Conservation (phyloP, 92 coral and sea anemone species). For the Palythoa grandis region DNA sequence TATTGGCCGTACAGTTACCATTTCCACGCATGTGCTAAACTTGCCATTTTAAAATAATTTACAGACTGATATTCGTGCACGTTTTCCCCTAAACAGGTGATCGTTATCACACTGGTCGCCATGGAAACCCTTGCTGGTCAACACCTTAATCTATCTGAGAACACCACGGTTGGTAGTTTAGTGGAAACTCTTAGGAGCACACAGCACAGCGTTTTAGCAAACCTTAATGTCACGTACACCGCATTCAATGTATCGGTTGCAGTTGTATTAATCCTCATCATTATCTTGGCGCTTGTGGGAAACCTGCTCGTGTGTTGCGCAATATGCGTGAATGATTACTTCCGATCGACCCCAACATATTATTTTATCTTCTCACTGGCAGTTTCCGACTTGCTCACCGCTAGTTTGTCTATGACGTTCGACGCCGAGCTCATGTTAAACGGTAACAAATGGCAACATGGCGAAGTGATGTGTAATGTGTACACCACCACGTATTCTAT, state of each 20-base stretch:
- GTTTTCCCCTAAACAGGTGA: slow-evolving; percentile 11
- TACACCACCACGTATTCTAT: slow-evolving; percentile 90
- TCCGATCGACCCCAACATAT: slow-evolving; percentile 83
- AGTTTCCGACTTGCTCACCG: slow-evolving; percentile 85
- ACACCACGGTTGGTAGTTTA: not conserved
- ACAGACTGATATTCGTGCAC: not conserved
- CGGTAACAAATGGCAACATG: slow-evolving; percentile 72
- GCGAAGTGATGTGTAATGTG: slow-evolving; percentile 66
- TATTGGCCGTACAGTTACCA: too few relatives aligned
- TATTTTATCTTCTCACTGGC: slow-evolving; percentile 87
- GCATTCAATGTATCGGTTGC: slow-evolving; percentile 16
- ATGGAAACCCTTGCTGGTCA: slow-evolving; percentile 2
- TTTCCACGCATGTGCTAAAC: too few relatives aligned
- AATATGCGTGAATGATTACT: slow-evolving; percentile 63
- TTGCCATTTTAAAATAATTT: too few relatives aligned
- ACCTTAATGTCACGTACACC: not conserved
- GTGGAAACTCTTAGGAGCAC: not conserved
- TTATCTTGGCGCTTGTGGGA: slow-evolving; percentile 74
- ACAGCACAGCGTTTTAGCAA: slow-evolving; percentile 2
- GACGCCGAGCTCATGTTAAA: slow-evolving; percentile 79
- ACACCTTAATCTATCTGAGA: not conserved
- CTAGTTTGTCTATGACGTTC: slow-evolving; percentile 81
- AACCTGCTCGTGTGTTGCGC: slow-evolving; percentile 86
- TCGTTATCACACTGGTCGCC: not conserved
- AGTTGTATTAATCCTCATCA: slow-evolving; percentile 55